These are phyloP conservation scores for Heteromormyrus szaboi DNA, from an alignment of 2,797 vertebrate genomes.

Conservation along the genomic window DNA sequence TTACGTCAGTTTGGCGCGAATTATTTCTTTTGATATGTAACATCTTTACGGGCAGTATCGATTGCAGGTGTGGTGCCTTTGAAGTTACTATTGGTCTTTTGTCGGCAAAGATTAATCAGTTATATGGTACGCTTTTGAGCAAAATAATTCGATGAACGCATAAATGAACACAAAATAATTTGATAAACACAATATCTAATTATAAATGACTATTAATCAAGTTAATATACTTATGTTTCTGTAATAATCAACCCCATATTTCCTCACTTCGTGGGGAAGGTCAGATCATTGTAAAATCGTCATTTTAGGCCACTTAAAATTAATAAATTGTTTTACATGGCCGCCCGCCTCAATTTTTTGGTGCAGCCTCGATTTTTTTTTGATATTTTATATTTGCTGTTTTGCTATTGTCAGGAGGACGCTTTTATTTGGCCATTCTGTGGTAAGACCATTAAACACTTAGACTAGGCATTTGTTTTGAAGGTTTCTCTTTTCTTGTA, in stretches of 20 bases:
- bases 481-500: too few relatives aligned
- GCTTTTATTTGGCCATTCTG: too few relatives aligned
- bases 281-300: background rate
- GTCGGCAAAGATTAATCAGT: background rate
- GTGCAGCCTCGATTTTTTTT: too few relatives aligned
- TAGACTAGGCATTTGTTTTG: too few relatives aligned
- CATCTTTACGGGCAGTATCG: background rate
- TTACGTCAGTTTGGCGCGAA: slow-evolving; percentile 53
- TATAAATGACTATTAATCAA: background rate
- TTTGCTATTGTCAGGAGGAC: too few relatives aligned
- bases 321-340: too few relatives aligned
- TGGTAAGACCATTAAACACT: too few relatives aligned
- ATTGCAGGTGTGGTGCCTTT: slow-evolving; percentile 3
- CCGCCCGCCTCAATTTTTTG: too few relatives aligned
- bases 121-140: background rate
- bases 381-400: too few relatives aligned
- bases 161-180: background rate
- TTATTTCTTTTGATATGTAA: background rate
- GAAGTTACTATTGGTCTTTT: background rate
- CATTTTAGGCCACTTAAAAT: background rate
- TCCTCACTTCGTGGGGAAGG: background rate
- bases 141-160: background rate
- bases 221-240: background rate
- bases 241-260: background rate
- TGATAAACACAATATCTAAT: background rate